These are phyloP conservation scores for Microctenopoma lineatum DNA, from an alignment of 2,797 vertebrate genomes.

Conservation along the genomic window DNA sequence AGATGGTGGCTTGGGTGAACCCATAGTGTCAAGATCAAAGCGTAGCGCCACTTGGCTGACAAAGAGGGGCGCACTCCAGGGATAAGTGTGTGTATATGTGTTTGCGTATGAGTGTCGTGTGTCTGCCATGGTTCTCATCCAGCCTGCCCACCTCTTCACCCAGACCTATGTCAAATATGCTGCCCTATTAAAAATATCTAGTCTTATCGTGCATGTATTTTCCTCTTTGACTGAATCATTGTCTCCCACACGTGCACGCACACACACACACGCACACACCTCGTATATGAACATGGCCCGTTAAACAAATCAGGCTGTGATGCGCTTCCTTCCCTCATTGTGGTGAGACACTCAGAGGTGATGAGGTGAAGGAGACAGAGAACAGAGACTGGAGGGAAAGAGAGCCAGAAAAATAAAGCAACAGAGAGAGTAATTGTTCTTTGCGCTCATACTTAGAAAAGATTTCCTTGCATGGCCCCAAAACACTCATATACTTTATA, in stretches of 20 bases:
- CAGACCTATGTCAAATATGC: conserved; percentile 64
- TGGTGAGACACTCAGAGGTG: conserved; percentile 66
- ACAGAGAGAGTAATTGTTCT: conserved; percentile 55
- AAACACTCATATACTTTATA: conserved; percentile 54
- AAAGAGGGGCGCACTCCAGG: conserved; percentile 75
- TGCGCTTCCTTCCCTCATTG: conserved; percentile 60
- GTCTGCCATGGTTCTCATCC: conserved; percentile 58
- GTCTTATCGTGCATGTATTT: conserved; percentile 49
- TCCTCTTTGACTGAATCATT: conserved; percentile 52
- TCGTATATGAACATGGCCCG: conserved; percentile 30
- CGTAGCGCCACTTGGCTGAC: conserved; percentile 77
- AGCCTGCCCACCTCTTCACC: conserved; percentile 57
- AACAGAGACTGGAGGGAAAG: conserved; percentile 62
- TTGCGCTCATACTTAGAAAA: conserved; percentile 32
- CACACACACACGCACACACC: conserved; percentile 29
- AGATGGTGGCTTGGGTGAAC: conserved; percentile 61
- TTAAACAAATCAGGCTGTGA: conserved; percentile 73
- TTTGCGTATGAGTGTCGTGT: conserved; percentile 60
- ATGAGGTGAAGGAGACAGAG: conserved; percentile 83
- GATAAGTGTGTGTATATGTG: conserved; percentile 65
- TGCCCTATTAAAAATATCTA: conserved; percentile 63
- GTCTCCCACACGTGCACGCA: conserved; percentile 29
- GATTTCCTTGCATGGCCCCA: conserved; percentile 49
- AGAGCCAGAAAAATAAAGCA: conserved; percentile 57
- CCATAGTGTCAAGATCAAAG: conserved; percentile 84